phyloP scores from a whole-genome alignment of 2,888 invertebrate species.

The Drosophila quinaria region DNA sequence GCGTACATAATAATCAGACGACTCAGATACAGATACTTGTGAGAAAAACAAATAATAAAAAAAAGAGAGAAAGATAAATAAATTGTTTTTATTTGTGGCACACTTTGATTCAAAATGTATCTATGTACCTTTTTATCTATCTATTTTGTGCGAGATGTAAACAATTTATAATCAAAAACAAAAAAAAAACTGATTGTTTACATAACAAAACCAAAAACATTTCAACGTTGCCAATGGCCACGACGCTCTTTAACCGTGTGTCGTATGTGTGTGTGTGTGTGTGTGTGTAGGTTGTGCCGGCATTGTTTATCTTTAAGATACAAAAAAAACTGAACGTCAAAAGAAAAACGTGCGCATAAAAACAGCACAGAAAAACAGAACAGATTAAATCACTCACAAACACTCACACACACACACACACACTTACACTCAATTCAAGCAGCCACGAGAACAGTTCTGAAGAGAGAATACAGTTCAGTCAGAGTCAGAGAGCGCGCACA shows the following conservation, averaged over 20 bases:
- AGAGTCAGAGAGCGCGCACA: conserved; percentile 9
- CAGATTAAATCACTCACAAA: conserved; percentile 28
- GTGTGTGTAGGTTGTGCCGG: conserved; percentile 71
- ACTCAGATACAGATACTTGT: conserved; percentile 23
- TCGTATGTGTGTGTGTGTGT: conserved; percentile 10
- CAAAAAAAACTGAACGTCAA: conserved; percentile 52
- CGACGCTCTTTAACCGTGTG: conserved; percentile 37
- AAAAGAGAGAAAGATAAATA: background rate
- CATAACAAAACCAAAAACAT: conserved; percentile 75
- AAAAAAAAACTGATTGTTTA: conserved; percentile 65
- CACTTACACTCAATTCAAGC: conserved; percentile 4
- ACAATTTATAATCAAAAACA: conserved; percentile 65
- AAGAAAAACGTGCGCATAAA: conserved; percentile 76
- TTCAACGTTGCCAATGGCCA: conserved; percentile 59
- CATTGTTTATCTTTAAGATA: conserved; percentile 81
- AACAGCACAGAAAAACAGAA: conserved; percentile 38
- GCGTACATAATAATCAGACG: conserved; percentile 48
- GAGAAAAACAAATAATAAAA: conserved; percentile 1
- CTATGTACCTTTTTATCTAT: conserved; percentile 28
- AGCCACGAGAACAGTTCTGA: conserved; percentile 36
- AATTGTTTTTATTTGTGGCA: conserved; percentile 67
- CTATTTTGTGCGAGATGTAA: conserved; percentile 62
- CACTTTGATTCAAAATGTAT: conserved; percentile 65
- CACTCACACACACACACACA: conserved; percentile 5
- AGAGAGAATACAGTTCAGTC: conserved; percentile 7